Conservation (phyloP, 2,113 vertebrate genomes). For the Lontra canadensis region DNA sequence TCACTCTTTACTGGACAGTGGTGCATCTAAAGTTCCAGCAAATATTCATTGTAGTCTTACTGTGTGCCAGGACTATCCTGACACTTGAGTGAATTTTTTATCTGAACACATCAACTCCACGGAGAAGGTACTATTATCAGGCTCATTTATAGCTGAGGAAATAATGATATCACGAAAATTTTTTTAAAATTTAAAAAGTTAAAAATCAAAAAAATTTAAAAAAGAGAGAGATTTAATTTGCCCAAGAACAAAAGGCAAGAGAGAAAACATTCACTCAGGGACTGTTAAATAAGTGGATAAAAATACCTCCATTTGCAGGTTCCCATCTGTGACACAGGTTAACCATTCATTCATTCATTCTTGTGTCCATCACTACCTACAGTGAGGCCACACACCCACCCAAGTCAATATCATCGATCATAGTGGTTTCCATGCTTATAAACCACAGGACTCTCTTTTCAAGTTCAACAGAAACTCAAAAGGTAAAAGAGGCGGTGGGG, state of each 20-base stretch:
- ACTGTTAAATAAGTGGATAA: background rate
- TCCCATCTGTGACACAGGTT: background rate
- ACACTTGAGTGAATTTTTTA: background rate
- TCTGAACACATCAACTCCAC: background rate
- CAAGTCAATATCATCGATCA: background rate
- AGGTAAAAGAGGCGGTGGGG: background rate
- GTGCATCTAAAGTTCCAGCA: background rate
- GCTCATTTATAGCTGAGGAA: background rate
- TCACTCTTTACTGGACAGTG: background rate
- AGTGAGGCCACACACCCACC: background rate
- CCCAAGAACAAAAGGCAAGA: background rate
- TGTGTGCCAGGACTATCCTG: background rate
- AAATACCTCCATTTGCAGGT: background rate
- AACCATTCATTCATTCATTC: accelerated
- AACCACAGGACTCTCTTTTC: background rate
- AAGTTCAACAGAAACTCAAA: background rate
- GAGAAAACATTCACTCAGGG: background rate
- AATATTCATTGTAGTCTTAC: background rate
- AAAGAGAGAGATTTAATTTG: background rate
- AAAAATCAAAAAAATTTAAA: too few relatives aligned
- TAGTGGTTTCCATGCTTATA: background rate
- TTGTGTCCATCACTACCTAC: background rate
- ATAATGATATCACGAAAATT: background rate
- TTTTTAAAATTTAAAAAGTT: too few relatives aligned
- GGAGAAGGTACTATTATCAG: background rate